These are phyloP conservation scores for Xiphophorus couchianus DNA, from an alignment of 2,113 vertebrate genomes.

Conservation along the genomic window DNA sequence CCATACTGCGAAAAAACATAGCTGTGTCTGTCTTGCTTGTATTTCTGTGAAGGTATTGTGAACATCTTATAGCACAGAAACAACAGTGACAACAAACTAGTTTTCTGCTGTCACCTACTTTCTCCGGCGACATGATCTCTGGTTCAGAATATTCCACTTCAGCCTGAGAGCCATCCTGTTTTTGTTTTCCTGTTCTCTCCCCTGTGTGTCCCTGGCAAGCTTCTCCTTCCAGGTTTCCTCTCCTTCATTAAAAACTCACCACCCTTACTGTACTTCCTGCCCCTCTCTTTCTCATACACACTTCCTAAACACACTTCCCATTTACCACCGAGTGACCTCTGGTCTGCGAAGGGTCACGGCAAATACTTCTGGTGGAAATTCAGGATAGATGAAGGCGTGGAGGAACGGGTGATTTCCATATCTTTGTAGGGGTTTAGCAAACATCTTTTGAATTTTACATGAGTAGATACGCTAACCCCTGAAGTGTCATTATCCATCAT, in stretches of 20 bases:
- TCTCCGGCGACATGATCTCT: constrained; percentile 46
- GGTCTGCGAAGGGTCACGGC: constrained; percentile 56
- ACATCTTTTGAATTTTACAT: constrained; percentile 46
- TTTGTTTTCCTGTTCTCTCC: constrained; percentile 69
- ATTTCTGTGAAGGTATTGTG: constrained; percentile 1
- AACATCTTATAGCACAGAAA: constrained; percentile 25
- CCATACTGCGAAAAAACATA: constrained; percentile 13
- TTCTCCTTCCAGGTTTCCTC: constrained; percentile 66
- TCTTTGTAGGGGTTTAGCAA: constrained; percentile 28
- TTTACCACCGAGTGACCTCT: constrained; percentile 49
- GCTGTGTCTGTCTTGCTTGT: constrained; percentile 5
- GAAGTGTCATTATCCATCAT: constrained; percentile 46
- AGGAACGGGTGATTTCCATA: constrained; percentile 48
- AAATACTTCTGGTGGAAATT: constrained; percentile 61
- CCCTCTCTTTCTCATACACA: constrained; percentile 12
- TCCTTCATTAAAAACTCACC: constrained; percentile 46
- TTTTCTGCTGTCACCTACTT: constrained; percentile 54
- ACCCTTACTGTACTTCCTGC: constrained; percentile 52
- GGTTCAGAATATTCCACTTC: constrained; percentile 63
- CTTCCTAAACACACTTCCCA: constrained; percentile 64
- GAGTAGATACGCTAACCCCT: constrained; percentile 27
- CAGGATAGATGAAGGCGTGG: constrained; percentile 35
- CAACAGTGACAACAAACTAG: constrained; percentile 42
- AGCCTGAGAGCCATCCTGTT: constrained; percentile 71
- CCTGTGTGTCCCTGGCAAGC: constrained; percentile 55